These are phyloP conservation scores for Lasioglossum oenotherae DNA, from an alignment of 2,888 invertebrate genomes.

Conservation along the genomic window DNA sequence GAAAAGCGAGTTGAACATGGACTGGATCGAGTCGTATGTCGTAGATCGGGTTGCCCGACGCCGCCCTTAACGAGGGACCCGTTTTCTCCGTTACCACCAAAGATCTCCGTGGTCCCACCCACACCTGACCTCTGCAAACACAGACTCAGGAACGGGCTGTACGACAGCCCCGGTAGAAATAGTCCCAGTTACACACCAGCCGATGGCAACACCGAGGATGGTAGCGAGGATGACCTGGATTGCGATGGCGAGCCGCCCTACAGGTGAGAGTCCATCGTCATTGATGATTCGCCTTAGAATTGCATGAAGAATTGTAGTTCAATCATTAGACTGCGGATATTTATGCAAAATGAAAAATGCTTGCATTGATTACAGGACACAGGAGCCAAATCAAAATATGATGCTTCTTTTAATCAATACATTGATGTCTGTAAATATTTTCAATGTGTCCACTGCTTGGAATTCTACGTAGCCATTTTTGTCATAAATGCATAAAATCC, in stretches of 20 bases:
- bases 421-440: too few relatives aligned
- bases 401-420: too few relatives aligned
- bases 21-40: neutral
- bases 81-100: slow-evolving; percentile 86
- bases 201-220: slow-evolving; percentile 82
- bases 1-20: neutral
- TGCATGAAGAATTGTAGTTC: neutral
- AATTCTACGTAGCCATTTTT: too few relatives aligned
- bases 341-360: too few relatives aligned
- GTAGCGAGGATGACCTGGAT: slow-evolving; percentile 83
- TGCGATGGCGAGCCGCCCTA: slow-evolving; percentile 84
- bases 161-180: slow-evolving; percentile 80
- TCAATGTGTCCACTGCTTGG: too few relatives aligned
- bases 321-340: too few relatives aligned
- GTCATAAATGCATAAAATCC: too few relatives aligned
- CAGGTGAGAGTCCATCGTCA: slow-evolving; percentile 74
- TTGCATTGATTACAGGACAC: too few relatives aligned
- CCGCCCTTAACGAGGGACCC: slow-evolving; percentile 82
- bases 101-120: slow-evolving; percentile 91
- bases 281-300: neutral
- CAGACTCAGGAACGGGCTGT: slow-evolving; percentile 76
- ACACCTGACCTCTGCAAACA: slow-evolving; percentile 87
- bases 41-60: slow-evolving; percentile 82
- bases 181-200: slow-evolving; percentile 80
- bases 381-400: too few relatives aligned